Base-by-base conservation (phyloP, 2,888 invertebrate genomes). In the Odontocolon sp. region DNA sequence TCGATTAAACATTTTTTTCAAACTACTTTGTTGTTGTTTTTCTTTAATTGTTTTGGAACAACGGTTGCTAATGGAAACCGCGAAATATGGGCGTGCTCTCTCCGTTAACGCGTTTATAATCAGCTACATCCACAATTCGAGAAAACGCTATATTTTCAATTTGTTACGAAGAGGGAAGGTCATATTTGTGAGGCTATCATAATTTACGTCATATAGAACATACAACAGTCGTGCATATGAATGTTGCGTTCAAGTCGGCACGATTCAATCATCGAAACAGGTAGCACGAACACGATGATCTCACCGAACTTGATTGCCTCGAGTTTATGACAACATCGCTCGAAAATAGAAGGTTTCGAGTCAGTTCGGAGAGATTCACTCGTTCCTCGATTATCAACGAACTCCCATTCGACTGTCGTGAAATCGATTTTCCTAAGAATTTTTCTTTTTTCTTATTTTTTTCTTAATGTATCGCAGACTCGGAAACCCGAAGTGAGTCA, bases 301-400 rank as follows among this genome's bases (percentile, higher is more conserved):
- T 87, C 87, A 87, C 81, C 82, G 67, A 72, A 81, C 80, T 80
- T 64, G 77, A 78, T 77, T 80, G 83, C 82, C 84, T 83, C 81
- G 66, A 69, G 57, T 28, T 70, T 50, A 52, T 67, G 85, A 84
- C 84, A 86, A 83, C 83, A 85, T 82, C 78, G 76, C 63, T 31
- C 79, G 47, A 73, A 81, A 83, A 82, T 81, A 82, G 78, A 50
- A 52, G 56, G 52, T 59, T n/a, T 57, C 42, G 54, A 38, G 45
- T 52, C 31, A 56, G 45, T 21, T 40, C 36, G 14, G 9, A 6
- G 28, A 2, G 31, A 47, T 57, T 28, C 57, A 45, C 52, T 28
- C 52, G 36, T 47, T 64, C 11, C 11, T 8, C 3, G 2, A 26
- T n/a, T 26, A 6, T 11, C 11, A 3, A 50, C 3, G 11, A 50